These are phyloP conservation scores for Bettongia penicillata DNA, from an alignment of 2,113 vertebrate genomes.

Conservation along the genomic window DNA sequence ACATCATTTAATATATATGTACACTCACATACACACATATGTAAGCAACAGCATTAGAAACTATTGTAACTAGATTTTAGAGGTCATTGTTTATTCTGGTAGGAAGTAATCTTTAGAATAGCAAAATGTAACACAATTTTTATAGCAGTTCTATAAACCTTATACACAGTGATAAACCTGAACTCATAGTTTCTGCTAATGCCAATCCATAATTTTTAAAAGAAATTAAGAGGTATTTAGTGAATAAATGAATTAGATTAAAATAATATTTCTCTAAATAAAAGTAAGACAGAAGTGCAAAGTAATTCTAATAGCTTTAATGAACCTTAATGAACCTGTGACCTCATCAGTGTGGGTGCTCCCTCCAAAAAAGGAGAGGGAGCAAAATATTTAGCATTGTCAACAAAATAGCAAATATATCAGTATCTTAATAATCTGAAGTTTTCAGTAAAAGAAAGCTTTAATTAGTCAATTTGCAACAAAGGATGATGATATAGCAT, in stretches of 20 bases:
- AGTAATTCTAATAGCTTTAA: not conserved
- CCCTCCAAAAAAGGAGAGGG: not conserved
- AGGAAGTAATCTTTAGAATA: slow-evolving; percentile 20
- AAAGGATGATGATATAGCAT: not conserved
- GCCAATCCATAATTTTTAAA: not conserved
- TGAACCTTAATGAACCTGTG: not conserved
- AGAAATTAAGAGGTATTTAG: slow-evolving; percentile 30
- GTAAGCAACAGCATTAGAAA: slow-evolving; percentile 35
- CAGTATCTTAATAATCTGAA: not conserved
- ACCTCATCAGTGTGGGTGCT: not conserved
- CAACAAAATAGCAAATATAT: not conserved
- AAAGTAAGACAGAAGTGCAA: not conserved
- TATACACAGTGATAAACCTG: not conserved
- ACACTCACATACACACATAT: not conserved
- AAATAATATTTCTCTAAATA: slow-evolving; percentile 5
- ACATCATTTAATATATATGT: slow-evolving; percentile 1
- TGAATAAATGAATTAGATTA: slow-evolving; percentile 46
- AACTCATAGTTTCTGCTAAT: not conserved
- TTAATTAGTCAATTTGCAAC: not conserved
- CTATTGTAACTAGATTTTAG: slow-evolving; percentile 40
- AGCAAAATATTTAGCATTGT: not conserved
- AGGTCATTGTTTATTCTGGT: slow-evolving; percentile 19
- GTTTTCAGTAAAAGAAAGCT: not conserved
- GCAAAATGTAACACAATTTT: slow-evolving; percentile 12
- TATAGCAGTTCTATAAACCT: slow-evolving; percentile 26